These are phyloP conservation scores for Physella acuta DNA, from an alignment of 1,140 invertebrate species.

Conservation along the genomic window DNA sequence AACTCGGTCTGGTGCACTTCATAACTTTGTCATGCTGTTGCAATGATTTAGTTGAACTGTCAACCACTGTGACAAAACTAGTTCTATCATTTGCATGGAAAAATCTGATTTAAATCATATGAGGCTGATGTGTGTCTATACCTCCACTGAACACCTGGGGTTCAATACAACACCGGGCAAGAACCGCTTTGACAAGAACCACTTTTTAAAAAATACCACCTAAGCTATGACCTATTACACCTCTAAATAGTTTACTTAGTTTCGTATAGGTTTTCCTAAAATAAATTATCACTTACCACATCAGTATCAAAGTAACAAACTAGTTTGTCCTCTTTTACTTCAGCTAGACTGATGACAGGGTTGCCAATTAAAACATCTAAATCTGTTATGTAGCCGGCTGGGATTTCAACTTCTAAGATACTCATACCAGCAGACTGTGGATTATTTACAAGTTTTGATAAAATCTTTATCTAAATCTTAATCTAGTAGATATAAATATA, in stretches of 20 bases:
- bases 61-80: no score
- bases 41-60: no score
- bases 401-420: constrained; percentile 1
- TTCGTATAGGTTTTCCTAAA: no score
- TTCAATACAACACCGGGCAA: not conserved
- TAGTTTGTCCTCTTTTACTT: not conserved
- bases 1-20: no score
- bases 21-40: no score
- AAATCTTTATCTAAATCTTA: no score
- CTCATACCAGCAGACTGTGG: constrained; percentile 1
- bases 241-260: no score
- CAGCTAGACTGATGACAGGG: not conserved
- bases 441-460: no score
- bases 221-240: no score
- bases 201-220: not conserved
- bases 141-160: not conserved
- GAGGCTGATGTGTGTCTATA: not conserved
- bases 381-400: not conserved
- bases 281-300: not conserved
- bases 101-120: no score
- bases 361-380: not conserved
- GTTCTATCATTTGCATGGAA: no score
- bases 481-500: no score
- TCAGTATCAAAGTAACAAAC: constrained; percentile 1
- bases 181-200: not conserved